These are phyloP conservation scores for Gobiocypris rarus DNA, from an alignment of 2,113 vertebrate genomes.

Conservation along the genomic window DNA sequence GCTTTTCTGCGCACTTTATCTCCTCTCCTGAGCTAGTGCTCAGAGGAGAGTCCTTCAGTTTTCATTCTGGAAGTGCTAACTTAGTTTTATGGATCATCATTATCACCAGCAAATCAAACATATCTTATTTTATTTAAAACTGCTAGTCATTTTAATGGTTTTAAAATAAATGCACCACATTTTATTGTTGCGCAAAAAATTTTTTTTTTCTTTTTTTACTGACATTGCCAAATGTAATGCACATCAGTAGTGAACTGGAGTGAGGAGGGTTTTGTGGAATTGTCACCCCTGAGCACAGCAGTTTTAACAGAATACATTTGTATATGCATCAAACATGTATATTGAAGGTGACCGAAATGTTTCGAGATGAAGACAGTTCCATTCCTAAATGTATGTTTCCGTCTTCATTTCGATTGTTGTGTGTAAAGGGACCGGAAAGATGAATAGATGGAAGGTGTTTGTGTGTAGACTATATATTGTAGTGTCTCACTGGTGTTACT, in stretches of 20 bases:
- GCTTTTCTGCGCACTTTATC: constrained; percentile 59
- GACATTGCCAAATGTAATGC: constrained; percentile 43
- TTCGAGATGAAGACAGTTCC: constrained; percentile 61
- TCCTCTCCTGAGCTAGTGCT: constrained; percentile 13
- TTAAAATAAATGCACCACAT: constrained; percentile 29
- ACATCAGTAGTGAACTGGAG: constrained; percentile 33
- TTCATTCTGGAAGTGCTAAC: constrained; percentile 53
- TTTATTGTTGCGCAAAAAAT: constrained; percentile 10
- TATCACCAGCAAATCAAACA: constrained; percentile 55
- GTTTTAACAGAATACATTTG: constrained; percentile 36
- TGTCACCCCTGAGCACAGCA: constrained; percentile 42
- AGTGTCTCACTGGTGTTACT: constrained; percentile 76
- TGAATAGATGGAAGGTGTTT: constrained; percentile 66
- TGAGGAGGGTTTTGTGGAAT: constrained; percentile 36
- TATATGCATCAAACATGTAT: constrained; percentile 47
- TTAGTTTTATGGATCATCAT: constrained; percentile 38
- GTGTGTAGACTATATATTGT: constrained; percentile 65
- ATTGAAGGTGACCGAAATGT: constrained; percentile 31
- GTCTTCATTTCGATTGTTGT: constrained; percentile 54
- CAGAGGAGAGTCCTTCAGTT: constrained; percentile 29
- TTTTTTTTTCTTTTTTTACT: constrained; percentile 12
- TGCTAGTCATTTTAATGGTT: constrained; percentile 50
- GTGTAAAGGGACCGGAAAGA: constrained; percentile 63
- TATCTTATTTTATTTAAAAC: constrained; percentile 50
- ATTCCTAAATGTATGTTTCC: constrained; percentile 68